Base-by-base conservation (phyloP, 2,113 vertebrate species). In the Podocnemis expansa region DNA sequence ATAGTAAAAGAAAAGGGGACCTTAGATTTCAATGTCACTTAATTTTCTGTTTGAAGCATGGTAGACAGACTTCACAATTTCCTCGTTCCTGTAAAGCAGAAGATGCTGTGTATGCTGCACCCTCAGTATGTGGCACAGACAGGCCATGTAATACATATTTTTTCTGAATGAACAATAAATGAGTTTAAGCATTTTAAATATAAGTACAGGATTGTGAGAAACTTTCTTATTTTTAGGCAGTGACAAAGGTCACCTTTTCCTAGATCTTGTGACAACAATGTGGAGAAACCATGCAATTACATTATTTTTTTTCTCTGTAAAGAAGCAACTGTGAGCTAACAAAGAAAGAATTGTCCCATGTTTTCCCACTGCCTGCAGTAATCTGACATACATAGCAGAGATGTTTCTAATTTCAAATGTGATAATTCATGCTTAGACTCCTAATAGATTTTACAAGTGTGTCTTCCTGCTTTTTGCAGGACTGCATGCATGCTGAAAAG, bases 221-320 rank as follows among this genome's bases (percentile, higher is more conserved):
- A 25, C 12, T 24, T 17, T 85, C 10, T 78, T 45, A 14, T 3
- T 5, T 89, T 94, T 55, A 88, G 89, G 54, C 93, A 60, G 24
- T 87, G 75, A 27, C 80, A 93, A n/a, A 91, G 51, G 80, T 76
- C 84, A 83, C n/a, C 38, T n/a, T 91, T 87, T 89, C 49, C 34
- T 43, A n/a, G 49, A 67, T 38, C 45, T 0, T 1, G 4, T 80
- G 60, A 88, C 10, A 84, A 4, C 0, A 1, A 4, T n/a, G 4
- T 43, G 52, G 88, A 47, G 31, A 81, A 3, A 7, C 80, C 19
- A 58, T 0, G 0, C 8, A 78, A 63, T 85, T 31, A 10, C 63
- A 87, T 73, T n/a, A 24, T 0, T 0, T 58, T 95, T 95, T 91
- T 91, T 25, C 12, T 55, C 56, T 84, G 82, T 58, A 90, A 94